Evolutionary conservation across 2,113 vertebrate species (phyloP).

Genomic region (Vombatus ursinus): DNA sequence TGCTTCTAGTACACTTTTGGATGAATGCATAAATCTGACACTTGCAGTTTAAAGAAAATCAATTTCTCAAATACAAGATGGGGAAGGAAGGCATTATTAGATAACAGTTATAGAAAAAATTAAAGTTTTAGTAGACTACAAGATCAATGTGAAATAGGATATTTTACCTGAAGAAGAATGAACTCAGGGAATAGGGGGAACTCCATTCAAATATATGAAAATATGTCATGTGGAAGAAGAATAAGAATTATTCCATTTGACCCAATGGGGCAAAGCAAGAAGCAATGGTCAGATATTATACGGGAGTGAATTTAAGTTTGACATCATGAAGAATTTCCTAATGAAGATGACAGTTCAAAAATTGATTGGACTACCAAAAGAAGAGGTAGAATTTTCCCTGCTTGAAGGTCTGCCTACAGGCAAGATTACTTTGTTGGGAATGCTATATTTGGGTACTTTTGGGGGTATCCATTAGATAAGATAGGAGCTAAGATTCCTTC

Average conservation of each 20-base stretch:
- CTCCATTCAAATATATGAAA: background rate
- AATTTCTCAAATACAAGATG: background rate
- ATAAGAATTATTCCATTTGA: background rate
- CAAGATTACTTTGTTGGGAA: background rate
- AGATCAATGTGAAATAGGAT: background rate
- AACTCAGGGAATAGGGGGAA: background rate
- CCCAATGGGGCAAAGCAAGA: background rate
- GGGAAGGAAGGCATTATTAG: background rate
- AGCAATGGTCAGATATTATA: background rate
- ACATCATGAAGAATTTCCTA: background rate
- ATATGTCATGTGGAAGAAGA: background rate
- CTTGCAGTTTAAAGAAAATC: background rate
- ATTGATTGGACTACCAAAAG: background rate
- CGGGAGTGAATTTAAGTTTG: background rate
- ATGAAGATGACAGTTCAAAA: background rate
- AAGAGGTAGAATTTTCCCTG: background rate
- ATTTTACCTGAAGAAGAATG: background rate
- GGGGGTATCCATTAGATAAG: background rate
- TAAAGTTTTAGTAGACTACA: background rate
- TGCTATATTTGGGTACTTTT: background rate
- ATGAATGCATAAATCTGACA: background rate
- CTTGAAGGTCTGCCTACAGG: background rate
- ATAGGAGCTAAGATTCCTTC: background rate
- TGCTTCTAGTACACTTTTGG: background rate
- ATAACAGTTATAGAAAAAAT: background rate